Conservation (phyloP, 2,797 vertebrate species). For the Halcyon smyrnensis region DNA sequence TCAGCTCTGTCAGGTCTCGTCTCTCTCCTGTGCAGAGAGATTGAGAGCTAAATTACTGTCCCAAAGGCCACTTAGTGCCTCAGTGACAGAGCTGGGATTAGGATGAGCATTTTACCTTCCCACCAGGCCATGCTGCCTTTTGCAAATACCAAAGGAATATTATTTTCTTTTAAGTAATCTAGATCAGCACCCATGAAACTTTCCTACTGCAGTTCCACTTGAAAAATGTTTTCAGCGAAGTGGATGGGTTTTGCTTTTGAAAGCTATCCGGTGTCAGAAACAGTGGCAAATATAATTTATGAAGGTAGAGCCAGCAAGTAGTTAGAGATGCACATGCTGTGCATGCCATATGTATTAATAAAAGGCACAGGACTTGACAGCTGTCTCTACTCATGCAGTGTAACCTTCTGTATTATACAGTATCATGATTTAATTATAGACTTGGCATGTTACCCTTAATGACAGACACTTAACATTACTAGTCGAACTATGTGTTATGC, state of each 20-base stretch:
- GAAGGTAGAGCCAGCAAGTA: slow-evolving; percentile 47
- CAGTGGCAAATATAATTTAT: slow-evolving; percentile 56
- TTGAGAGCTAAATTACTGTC: neutral
- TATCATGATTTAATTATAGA: slow-evolving; percentile 76
- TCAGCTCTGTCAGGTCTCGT: neutral
- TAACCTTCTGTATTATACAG: slow-evolving; percentile 72
- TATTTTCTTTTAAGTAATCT: neutral
- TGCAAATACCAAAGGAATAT: neutral
- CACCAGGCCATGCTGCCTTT: neutral
- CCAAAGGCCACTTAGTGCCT: neutral
- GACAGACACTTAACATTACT: slow-evolving; percentile 69
- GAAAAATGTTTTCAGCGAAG: slow-evolving; percentile 25
- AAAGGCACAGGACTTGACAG: slow-evolving; percentile 69
- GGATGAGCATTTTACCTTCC: neutral
- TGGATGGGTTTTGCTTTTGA: neutral
- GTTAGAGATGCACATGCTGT: slow-evolving; percentile 54
- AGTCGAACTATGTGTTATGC: slow-evolving; percentile 52
- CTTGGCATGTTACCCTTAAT: slow-evolving; percentile 63
- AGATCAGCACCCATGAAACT: neutral
- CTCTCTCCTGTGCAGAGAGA: neutral
- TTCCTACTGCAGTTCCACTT: neutral
- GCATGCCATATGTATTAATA: slow-evolving; percentile 66
- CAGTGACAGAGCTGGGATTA: neutral
- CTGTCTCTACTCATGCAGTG: slow-evolving; percentile 59
- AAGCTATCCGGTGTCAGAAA: neutral